Conservation (phyloP, 1,140 invertebrate genomes). For the Dryas iulia region DNA sequence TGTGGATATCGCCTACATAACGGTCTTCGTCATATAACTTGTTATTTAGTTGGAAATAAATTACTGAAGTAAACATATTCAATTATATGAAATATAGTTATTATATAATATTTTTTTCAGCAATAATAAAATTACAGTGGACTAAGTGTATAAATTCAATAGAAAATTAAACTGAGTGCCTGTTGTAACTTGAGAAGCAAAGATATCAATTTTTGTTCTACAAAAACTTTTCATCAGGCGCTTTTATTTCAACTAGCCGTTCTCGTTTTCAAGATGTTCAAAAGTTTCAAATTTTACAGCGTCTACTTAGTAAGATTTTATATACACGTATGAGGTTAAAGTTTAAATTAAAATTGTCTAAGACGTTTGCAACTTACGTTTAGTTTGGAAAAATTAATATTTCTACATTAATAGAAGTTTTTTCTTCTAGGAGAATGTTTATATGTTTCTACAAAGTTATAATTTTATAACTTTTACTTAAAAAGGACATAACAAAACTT, state of each 20-base stretch:
- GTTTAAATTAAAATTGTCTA: neutral
- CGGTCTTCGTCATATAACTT: conserved; percentile 3
- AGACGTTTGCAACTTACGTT: neutral
- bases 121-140: neutral
- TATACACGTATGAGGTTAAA: neutral
- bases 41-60: neutral
- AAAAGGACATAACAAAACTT: no score
- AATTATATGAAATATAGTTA: neutral
- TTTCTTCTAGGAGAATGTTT: no score
- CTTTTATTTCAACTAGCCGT: neutral
- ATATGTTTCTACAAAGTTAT: no score
- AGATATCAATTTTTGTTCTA: neutral
- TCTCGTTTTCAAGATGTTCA: neutral
- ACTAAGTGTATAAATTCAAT: neutral
- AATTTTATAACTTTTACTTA: no score
- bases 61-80: neutral
- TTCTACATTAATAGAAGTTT: no score
- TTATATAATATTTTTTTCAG: neutral
- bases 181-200: conserved; percentile 8
- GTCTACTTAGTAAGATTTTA: neutral
- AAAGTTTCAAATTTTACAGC: neutral
- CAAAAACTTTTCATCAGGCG: conserved; percentile 7
- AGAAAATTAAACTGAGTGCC: neutral
- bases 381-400: neutral
- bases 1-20: conserved; percentile 1